Percentiles rank a stretch among this genome's conserved stretches.
Evolutionary conservation across 2,797 vertebrate genomes (phyloP).

Genomic region (Champsocephalus gunnari): DNA sequence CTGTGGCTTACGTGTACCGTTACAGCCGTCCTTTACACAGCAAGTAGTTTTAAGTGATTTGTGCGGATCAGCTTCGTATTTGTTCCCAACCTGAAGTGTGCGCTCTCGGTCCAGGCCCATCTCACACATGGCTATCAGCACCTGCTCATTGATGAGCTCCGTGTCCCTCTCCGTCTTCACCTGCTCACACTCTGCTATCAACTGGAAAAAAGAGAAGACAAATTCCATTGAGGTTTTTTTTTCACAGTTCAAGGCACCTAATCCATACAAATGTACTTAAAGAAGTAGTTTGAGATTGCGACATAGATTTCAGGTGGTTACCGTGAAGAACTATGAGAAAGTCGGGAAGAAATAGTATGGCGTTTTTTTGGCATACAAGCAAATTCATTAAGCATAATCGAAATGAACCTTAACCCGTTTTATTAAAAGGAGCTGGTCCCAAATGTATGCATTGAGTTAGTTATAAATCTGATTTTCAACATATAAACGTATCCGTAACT

Average conservation of each 20-base stretch:
- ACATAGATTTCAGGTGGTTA: not conserved
- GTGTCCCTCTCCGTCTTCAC: slow-evolving; percentile 93
- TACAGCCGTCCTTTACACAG: not conserved
- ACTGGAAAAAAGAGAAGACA: slow-evolving; percentile 71
- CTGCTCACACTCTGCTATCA: slow-evolving; percentile 95
- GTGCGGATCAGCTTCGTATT: not conserved
- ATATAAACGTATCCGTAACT: too few species aligned
- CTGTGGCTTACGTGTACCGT: not conserved
- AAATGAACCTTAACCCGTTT: too few species aligned
- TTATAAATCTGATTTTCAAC: too few species aligned
- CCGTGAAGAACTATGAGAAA: not conserved
- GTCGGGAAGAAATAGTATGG: not conserved
- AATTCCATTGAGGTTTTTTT: not conserved
- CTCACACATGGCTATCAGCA: slow-evolving; percentile 94
- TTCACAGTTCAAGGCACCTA: not conserved
- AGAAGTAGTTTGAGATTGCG: not conserved
- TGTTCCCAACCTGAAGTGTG: slow-evolving; percentile 90
- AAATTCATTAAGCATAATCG: too few species aligned
- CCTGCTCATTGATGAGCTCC: slow-evolving; percentile 94
- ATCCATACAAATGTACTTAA: not conserved
- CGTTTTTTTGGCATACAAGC: too few species aligned
- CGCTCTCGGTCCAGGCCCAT: slow-evolving; percentile 96
- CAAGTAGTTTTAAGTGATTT: not conserved
- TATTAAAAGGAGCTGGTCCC: too few species aligned
- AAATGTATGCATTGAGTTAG: too few species aligned